Evolutionary conservation across 2,113 vertebrate species (phyloP).

Genomic region (Corythaixoides concolor): DNA sequence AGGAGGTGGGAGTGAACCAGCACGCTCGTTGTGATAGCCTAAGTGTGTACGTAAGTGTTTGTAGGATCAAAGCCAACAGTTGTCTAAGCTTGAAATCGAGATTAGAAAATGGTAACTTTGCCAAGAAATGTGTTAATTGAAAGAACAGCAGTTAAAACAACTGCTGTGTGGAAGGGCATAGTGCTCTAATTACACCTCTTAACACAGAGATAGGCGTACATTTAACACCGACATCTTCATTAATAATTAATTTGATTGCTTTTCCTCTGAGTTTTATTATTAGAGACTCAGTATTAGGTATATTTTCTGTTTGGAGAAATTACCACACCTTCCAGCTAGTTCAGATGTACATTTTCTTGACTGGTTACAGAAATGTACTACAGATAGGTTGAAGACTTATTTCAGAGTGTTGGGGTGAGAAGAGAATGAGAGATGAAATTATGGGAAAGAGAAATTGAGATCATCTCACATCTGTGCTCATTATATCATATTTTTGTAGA

Average conservation of each 20-base stretch:
- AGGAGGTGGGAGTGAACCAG: fast-evolving
- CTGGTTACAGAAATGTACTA: not conserved
- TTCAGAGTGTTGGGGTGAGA: not conserved
- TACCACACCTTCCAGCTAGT: not conserved
- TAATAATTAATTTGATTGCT: not conserved
- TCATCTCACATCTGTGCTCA: not conserved
- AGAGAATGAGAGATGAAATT: not conserved
- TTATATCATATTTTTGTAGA: not conserved
- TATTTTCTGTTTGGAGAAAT: not conserved
- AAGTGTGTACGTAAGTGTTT: not conserved
- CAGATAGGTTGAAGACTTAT: not conserved
- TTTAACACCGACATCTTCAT: not conserved
- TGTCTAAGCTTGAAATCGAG: not conserved
- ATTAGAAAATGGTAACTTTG: not conserved
- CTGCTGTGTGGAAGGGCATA: not conserved
- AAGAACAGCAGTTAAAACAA: not conserved
- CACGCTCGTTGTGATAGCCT: not conserved
- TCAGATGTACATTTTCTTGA: not conserved
- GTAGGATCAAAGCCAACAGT: not conserved
- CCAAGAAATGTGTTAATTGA: conserved; percentile 29
- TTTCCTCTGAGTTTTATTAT: not conserved
- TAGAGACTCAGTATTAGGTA: not conserved
- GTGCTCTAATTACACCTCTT: not conserved
- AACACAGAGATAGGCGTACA: not conserved
- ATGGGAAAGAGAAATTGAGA: not conserved